Conservation (phyloP, 2,797 vertebrate genomes). For the Sebastolobus altivelis region DNA sequence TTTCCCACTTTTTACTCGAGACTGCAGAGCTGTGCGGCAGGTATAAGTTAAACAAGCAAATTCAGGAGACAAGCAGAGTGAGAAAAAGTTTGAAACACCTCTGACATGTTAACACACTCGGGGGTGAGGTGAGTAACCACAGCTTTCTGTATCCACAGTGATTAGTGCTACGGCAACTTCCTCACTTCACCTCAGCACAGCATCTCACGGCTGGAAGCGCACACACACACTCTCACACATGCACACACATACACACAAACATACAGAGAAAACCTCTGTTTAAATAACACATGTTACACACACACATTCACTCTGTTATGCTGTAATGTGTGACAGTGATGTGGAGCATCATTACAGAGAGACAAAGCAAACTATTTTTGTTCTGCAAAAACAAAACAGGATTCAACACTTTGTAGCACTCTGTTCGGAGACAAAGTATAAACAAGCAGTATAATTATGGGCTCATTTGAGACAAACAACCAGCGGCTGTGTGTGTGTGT, state of each 20-base stretch:
- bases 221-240: constrained; percentile 30
- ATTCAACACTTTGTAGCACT: constrained; percentile 76
- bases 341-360: constrained; percentile 71
- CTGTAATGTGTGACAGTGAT: constrained; percentile 61
- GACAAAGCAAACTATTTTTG: constrained; percentile 81
- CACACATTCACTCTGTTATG: constrained; percentile 18
- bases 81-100: constrained; percentile 62
- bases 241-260: not conserved
- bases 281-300: constrained; percentile 34
- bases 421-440: constrained; percentile 76
- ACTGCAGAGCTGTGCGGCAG: not conserved
- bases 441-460: constrained; percentile 77
- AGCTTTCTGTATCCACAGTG: constrained; percentile 37
- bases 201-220: constrained; percentile 5
- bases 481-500: constrained; percentile 17
- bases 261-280: constrained; percentile 18
- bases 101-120: constrained; percentile 41
- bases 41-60: constrained; percentile 4
- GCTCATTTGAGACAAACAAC: constrained; percentile 75
- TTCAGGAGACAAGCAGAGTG: constrained; percentile 34
- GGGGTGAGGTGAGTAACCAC: constrained; percentile 44
- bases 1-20: not conserved
- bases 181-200: constrained; percentile 27
- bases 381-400: constrained; percentile 74
- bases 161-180: constrained; percentile 51